Evolutionary conservation across 2,888 invertebrate species (phyloP).

Genomic region (Amorpha juglandis): DNA sequence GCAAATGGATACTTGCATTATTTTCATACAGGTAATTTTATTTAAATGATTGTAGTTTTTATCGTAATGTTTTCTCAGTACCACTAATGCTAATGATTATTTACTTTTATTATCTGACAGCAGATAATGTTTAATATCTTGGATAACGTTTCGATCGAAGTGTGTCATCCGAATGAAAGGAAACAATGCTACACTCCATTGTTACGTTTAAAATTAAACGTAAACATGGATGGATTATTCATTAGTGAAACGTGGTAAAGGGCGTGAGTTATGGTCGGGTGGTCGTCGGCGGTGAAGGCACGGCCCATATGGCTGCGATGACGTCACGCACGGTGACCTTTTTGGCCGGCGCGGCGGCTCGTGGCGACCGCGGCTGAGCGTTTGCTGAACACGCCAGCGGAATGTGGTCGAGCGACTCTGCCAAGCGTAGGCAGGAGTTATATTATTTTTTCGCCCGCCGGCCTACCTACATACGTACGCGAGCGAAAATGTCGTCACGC

Average conservation of each 20-base stretch:
- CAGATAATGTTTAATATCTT: too few relatives aligned
- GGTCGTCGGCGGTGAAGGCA: conserved; percentile 52
- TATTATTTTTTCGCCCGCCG: conserved; percentile 80
- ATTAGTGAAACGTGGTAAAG: conserved; percentile 56
- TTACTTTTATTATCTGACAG: background rate
- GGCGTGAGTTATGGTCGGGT: conserved; percentile 61
- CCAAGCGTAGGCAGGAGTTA: conserved; percentile 81
- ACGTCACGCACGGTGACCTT: conserved; percentile 81
- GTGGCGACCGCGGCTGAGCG: conserved; percentile 61
- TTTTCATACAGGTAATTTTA: too few relatives aligned
- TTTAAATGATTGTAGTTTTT: too few relatives aligned
- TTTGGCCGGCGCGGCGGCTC: conserved; percentile 74
- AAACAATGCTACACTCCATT: background rate
- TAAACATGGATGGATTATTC: conserved; percentile 55
- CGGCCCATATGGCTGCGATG: conserved; percentile 76
- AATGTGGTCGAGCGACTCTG: conserved; percentile 81
- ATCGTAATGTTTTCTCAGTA: too few relatives aligned
- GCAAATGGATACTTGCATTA: too few relatives aligned
- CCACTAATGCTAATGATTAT: background rate
- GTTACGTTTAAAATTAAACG: conserved; percentile 41
- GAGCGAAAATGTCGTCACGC: conserved; percentile 86
- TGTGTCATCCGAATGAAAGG: background rate
- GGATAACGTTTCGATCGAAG: background rate
- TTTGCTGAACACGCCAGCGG: conserved; percentile 76
- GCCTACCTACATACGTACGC: conserved; percentile 81